Evolutionary conservation across 2,113 vertebrate species (phyloP), one percentile per base, ranked within the genome.

Genomic region (Odontophorus gujanensis): DNA sequence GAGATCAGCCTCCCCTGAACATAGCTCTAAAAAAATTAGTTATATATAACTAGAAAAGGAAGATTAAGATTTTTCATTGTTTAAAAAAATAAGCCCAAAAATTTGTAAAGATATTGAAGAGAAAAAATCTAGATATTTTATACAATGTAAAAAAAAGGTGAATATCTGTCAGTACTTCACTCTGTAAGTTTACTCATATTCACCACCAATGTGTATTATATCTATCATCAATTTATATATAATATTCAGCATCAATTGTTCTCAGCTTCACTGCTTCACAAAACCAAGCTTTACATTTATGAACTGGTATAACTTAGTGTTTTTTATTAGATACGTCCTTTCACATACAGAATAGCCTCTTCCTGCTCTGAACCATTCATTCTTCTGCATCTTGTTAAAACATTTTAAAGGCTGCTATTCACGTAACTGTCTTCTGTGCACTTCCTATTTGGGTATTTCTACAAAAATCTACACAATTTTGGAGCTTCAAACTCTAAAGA

Each of bases 211-310:
- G 12, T 15, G 36, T 14, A 10, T 36, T 30, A 89, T 40, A 40
- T 40, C 12, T 40, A 40, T 40, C 40, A 40, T 40, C 40, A 40
- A 13, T 38, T 38, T 38, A 38, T 38, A 38, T 38, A 38, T 38
- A 38, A 38, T 38, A 38, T 40, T 40, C 12, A 42, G 15, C 1
- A 8, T 4, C 9, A 2, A 0, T 28, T 45, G 34, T 86, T 65
- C 59, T n/a, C 2, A 82, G 36, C 24, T 61, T 9, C 5, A 34
- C 11, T 65, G 26, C 34, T 85, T 75, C 47, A 58, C 2, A 71
- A 73, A 83, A 7, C 16, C 42, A 16, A 85, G 11, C 21, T 69
- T 61, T 80, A 75, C 15, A 61, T 58, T 73, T 11, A 58, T 38
- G 79, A 92, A 57, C 6, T n/a, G 13, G 6, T 4, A 76, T 32